These are phyloP conservation scores for Brachyptera putata DNA, from an alignment of 2,888 invertebrate species.

Conservation along the genomic window DNA sequence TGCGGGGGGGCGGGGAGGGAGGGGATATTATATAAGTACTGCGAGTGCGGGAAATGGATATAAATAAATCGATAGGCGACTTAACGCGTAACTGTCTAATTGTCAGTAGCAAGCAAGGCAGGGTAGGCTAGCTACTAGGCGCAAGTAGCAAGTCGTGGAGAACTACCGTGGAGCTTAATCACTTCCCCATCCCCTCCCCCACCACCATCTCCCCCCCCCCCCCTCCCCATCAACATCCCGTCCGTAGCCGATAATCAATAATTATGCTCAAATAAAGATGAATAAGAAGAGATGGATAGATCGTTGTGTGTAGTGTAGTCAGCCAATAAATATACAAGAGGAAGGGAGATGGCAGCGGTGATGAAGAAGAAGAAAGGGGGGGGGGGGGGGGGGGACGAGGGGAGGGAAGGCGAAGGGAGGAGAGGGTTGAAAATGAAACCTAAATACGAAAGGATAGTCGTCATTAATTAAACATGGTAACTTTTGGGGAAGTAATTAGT, in stretches of 20 bases:
- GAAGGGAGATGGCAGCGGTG: slow-evolving; percentile 29
- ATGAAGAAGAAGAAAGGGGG: slow-evolving; percentile 32
- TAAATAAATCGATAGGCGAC: slow-evolving; percentile 34
- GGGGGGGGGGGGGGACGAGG: slow-evolving; percentile 31
- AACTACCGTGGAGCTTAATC: slow-evolving; percentile 52
- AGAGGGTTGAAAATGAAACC: slow-evolving; percentile 42
- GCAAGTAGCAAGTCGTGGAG: background rate
- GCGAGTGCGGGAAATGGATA: slow-evolving; percentile 23
- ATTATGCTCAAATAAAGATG: slow-evolving; percentile 35
- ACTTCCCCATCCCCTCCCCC: slow-evolving; percentile 44
- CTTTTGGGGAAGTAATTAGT: background rate
- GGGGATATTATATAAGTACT: slow-evolving; percentile 23
- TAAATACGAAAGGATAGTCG: slow-evolving; percentile 34
- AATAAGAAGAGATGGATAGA: slow-evolving; percentile 27
- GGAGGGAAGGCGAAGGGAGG: slow-evolving; percentile 35
- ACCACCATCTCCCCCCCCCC: slow-evolving; percentile 36
- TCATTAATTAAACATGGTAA: slow-evolving; percentile 18
- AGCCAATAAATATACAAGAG: slow-evolving; percentile 20
- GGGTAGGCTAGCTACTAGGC: background rate
- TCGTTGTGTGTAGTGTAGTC: background rate
- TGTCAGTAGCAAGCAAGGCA: slow-evolving; percentile 43
- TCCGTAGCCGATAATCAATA: slow-evolving; percentile 34
- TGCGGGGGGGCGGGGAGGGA: slow-evolving; percentile 21
- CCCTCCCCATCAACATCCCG: slow-evolving; percentile 38
- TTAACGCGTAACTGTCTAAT: slow-evolving; percentile 47